Evolutionary conservation across 2,888 invertebrate species (phyloP).

Genomic region (Meghimatium bilineatum): DNA sequence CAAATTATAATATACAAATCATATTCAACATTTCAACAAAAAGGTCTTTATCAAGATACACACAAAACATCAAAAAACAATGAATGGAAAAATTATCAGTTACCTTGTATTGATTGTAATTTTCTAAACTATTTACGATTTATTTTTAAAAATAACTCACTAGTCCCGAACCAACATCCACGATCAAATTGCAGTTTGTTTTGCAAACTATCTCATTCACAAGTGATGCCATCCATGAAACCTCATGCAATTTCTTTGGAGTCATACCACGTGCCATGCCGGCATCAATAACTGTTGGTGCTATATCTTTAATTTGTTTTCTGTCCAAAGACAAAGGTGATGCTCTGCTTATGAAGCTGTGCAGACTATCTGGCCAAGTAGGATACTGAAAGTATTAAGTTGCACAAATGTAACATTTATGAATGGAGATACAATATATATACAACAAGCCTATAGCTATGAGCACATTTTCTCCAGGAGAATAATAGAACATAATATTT

Average conservation of each 20-base stretch:
- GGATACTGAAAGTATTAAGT: constrained; percentile 34
- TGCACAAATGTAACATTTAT: not conserved
- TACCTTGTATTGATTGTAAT: too few species aligned
- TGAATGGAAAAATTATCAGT: too few species aligned
- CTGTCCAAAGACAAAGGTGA: constrained; percentile 9
- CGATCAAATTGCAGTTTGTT: constrained; percentile 59
- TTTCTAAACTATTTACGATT: too few species aligned
- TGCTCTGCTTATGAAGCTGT: constrained; percentile 30
- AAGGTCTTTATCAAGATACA: too few species aligned
- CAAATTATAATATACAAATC: too few species aligned
- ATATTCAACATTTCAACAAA: too few species aligned
- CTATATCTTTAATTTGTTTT: not conserved
- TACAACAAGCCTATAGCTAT: too few species aligned
- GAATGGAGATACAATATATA: not conserved
- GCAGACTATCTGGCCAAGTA: constrained; percentile 38
- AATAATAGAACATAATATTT: too few species aligned
- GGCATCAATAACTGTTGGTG: constrained; percentile 45
- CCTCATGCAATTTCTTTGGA: constrained; percentile 74
- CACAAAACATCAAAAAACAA: too few species aligned
- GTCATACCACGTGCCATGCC: constrained; percentile 68
- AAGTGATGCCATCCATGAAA: constrained; percentile 67
- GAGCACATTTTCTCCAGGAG: too few species aligned
- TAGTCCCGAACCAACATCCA: constrained; percentile 74
- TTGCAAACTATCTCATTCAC: constrained; percentile 61
- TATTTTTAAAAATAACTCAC: constrained; percentile 56